Conservation (phyloP, 2,888 invertebrate species). For the Rhopalosiphum nymphaeae region DNA sequence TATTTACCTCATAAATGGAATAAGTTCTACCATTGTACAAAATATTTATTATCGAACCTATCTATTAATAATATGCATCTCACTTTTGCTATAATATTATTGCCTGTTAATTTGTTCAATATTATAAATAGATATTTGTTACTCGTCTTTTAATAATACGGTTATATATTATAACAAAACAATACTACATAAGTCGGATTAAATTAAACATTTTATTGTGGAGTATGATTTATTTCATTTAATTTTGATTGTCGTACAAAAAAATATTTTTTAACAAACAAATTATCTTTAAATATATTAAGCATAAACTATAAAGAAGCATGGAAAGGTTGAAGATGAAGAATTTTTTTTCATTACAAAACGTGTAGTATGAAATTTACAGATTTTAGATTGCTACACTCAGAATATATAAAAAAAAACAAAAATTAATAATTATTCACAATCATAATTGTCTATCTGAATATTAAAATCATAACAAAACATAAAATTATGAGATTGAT, state of each 20-base stretch:
- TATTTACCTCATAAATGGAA: not conserved
- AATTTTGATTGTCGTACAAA: not conserved
- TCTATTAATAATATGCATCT: not conserved
- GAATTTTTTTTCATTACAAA: too few species aligned
- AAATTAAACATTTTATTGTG: not conserved
- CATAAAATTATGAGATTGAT: too few species aligned
- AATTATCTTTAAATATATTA: not conserved
- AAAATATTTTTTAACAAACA: not conserved
- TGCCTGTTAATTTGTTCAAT: not conserved
- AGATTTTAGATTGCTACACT: too few species aligned
- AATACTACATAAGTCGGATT: not conserved
- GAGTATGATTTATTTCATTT: not conserved
- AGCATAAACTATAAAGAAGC: too few species aligned
- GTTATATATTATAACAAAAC: not conserved
- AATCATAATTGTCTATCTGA: too few species aligned
- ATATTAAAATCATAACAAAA: too few species aligned
- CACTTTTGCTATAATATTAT: not conserved
- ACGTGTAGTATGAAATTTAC: too few species aligned
- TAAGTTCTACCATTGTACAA: not conserved
- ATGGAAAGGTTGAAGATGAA: too few species aligned
- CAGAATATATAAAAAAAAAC: too few species aligned
- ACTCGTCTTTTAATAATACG: not conserved
- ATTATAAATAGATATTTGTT: not conserved
- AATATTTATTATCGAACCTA: not conserved
- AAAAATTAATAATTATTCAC: too few species aligned